Percentiles rank a stretch among this genome's conserved stretches.
phyloP scores from a whole-genome alignment of 2,113 vertebrate genomes.

The Dendropsophus ebraccatus region DNA sequence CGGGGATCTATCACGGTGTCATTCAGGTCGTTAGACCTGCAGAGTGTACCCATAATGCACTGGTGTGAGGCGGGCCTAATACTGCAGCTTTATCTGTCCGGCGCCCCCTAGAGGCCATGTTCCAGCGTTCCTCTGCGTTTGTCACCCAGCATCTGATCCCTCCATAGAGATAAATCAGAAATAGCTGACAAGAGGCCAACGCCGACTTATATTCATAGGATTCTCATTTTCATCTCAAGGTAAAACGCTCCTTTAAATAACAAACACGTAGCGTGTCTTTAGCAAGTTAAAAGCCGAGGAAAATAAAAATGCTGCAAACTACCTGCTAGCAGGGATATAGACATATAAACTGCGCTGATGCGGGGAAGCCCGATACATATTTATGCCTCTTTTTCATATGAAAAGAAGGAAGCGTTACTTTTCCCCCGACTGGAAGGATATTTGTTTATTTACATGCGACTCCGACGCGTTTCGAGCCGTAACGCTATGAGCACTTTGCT shows the following conservation, averaged over 20 bases:
- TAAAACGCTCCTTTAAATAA: background rate
- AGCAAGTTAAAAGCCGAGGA: background rate
- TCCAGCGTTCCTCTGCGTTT: too few species aligned
- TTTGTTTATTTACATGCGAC: constrained; percentile 8
- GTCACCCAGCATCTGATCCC: too few species aligned
- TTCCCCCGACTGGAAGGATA: background rate
- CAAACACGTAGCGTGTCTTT: background rate
- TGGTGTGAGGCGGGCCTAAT: too few species aligned
- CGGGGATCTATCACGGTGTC: too few species aligned
- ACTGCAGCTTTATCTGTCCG: too few species aligned
- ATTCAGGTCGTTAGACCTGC: too few species aligned
- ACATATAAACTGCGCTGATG: background rate
- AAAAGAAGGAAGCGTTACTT: background rate
- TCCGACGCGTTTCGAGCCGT: background rate
- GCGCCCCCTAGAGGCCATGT: too few species aligned
- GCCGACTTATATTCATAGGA: too few species aligned
- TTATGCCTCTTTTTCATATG: background rate
- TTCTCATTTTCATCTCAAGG: background rate
- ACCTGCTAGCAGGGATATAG: background rate
- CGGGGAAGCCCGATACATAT: constrained; percentile 9
- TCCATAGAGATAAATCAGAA: too few species aligned
- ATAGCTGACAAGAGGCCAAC: too few species aligned
- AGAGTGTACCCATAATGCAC: too few species aligned
- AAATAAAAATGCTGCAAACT: background rate
- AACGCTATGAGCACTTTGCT: constrained; percentile 31